phyloP scores from a whole-genome alignment of 2,888 invertebrate species.

The Electrophaes corylata region DNA sequence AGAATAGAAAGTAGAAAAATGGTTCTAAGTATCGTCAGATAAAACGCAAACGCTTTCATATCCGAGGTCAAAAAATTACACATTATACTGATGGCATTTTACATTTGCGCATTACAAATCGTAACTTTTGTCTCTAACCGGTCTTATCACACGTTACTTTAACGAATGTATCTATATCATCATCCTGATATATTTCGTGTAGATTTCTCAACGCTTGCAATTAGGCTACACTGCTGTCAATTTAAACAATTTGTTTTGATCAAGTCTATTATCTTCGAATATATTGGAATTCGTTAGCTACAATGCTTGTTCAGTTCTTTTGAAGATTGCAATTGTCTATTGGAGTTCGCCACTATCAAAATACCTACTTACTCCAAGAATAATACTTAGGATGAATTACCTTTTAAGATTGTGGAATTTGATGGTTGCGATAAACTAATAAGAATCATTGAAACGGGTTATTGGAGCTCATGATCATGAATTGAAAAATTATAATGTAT shows the following conservation, averaged over 20 bases:
- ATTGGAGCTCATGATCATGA: not conserved
- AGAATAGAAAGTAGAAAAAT: not conserved
- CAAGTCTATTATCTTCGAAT: slow-evolving; percentile 9
- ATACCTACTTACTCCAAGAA: not conserved
- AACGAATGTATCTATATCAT: slow-evolving; percentile 4
- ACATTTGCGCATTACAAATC: not conserved
- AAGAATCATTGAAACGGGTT: not conserved
- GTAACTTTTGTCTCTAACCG: too few species aligned
- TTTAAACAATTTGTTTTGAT: slow-evolving; percentile 10
- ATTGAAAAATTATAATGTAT: slow-evolving; percentile 1
- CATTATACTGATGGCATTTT: not conserved
- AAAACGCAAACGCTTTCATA: not conserved
- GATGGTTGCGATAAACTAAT: not conserved
- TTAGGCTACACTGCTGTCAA: slow-evolving; percentile 15
- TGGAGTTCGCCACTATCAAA: not conserved
- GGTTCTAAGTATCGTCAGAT: not conserved
- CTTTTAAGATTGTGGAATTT: not conserved
- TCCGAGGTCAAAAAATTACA: not conserved
- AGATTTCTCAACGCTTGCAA: not conserved
- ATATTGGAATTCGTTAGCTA: not conserved
- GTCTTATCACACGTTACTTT: not conserved
- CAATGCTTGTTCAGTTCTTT: not conserved
- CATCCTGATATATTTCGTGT: slow-evolving; percentile 5
- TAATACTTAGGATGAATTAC: not conserved
- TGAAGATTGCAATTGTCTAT: not conserved